phyloP scores from a whole-genome alignment of 2,797 vertebrate species.

The Thunnus albacares region DNA sequence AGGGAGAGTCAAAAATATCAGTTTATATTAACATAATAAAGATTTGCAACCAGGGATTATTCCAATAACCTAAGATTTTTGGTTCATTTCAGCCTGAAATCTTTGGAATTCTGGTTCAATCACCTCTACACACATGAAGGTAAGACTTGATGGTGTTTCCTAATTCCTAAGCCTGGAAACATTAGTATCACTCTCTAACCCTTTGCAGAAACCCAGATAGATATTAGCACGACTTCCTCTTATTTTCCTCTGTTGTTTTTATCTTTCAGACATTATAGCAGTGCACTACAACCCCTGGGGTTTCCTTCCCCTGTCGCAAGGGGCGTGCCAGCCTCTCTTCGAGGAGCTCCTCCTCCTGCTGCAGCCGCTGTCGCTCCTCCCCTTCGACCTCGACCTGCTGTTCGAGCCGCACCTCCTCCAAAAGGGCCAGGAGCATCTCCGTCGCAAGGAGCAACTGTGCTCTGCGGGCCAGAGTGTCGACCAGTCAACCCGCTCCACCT shows the following conservation, averaged over 20 bases:
- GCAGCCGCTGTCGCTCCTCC: constrained; percentile 95
- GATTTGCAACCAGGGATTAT: neutral
- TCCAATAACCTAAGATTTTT: neutral
- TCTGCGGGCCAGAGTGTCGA: constrained; percentile 89
- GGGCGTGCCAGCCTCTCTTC: constrained; percentile 90
- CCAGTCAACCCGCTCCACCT: constrained; percentile 91
- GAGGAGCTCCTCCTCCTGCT: constrained; percentile 96
- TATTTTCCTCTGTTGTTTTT: constrained; percentile 1
- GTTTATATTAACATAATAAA: neutral
- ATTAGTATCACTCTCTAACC: neutral
- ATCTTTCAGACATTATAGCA: constrained; percentile 88
- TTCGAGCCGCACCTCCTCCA: constrained; percentile 94
- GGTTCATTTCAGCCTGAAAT: constrained; percentile 88
- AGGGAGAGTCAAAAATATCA: too few relatives aligned
- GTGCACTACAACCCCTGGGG: constrained; percentile 94
- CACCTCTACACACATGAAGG: constrained; percentile 97
- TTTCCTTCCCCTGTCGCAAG: constrained; percentile 92
- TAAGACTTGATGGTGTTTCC: constrained; percentile 61
- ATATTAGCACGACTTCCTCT: neutral
- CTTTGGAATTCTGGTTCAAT: constrained; percentile 98
- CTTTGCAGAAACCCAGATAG: neutral
- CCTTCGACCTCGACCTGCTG: constrained; percentile 95
- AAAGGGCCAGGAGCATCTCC: constrained; percentile 91
- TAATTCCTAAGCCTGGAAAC: too few relatives aligned
- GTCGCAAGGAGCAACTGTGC: constrained; percentile 93